phyloP scores from a whole-genome alignment of 2,113 vertebrate species.

The Rhombomys opimus region DNA sequence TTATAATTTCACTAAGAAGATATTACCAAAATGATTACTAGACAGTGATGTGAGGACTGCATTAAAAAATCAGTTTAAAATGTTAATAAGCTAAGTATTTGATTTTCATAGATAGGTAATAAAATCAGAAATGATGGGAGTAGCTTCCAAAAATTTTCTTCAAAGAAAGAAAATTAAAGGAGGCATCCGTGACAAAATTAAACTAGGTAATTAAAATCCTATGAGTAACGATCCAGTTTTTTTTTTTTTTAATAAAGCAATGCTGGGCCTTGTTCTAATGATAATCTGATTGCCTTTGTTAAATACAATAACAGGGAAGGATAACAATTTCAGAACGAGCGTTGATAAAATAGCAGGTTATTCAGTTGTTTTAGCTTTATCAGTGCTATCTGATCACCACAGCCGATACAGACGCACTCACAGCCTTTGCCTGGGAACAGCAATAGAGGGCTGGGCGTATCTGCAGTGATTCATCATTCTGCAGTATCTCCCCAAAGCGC shows the following conservation, averaged over 20 bases:
- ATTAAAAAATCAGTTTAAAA: slow-evolving; percentile 35
- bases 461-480: slow-evolving; percentile 58
- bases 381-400: slow-evolving; percentile 1
- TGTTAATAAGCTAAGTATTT: slow-evolving; percentile 13
- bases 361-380: slow-evolving; percentile 30
- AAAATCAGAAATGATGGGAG: background rate
- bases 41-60: background rate
- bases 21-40: slow-evolving; percentile 49
- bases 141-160: slow-evolving; percentile 57
- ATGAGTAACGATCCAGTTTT: slow-evolving; percentile 59
- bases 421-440: slow-evolving; percentile 15
- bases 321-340: slow-evolving; percentile 33
- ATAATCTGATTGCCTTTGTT: slow-evolving; percentile 53
- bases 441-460: background rate
- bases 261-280: slow-evolving; percentile 26
- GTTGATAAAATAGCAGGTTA: slow-evolving; percentile 61
- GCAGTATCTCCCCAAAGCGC: background rate
- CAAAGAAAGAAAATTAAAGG: slow-evolving; percentile 53
- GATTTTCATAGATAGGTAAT: background rate
- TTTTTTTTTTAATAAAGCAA: slow-evolving; percentile 31
- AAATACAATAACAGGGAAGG: background rate
- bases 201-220: slow-evolving; percentile 68
- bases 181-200: slow-evolving; percentile 23
- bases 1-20: background rate
- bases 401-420: background rate